phyloP scores from a whole-genome alignment of 2,888 invertebrate genomes.

The Linyphia triangularis region DNA sequence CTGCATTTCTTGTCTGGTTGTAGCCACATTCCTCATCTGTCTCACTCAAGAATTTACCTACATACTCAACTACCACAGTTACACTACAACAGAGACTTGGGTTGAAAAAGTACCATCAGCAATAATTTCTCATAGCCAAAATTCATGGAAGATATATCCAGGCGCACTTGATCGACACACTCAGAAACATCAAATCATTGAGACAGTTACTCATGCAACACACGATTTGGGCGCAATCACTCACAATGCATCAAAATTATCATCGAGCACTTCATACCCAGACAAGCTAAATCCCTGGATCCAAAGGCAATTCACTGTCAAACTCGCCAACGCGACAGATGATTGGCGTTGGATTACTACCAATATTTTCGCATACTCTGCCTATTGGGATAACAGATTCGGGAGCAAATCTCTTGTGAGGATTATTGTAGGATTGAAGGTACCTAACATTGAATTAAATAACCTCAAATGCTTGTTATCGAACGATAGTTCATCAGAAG shows the following conservation, averaged over 20 bases:
- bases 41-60: constrained; percentile 58
- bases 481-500: neutral
- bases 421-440: constrained; percentile 36
- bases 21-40: constrained; percentile 36
- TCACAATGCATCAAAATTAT: neutral
- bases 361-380: constrained; percentile 77
- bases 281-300: neutral
- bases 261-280: neutral
- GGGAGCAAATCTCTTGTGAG: constrained; percentile 42
- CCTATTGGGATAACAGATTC: constrained; percentile 77
- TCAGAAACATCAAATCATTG: too few relatives aligned
- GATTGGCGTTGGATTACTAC: constrained; percentile 77
- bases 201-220: too few relatives aligned
- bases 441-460: neutral
- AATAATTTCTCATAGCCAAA: neutral
- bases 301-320: too few relatives aligned
- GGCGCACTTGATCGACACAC: neutral
- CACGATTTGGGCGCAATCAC: neutral
- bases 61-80: constrained; percentile 41
- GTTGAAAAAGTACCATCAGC: neutral
- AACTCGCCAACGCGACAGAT: neutral
- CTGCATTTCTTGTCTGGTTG: constrained; percentile 21
- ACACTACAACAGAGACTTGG: constrained; percentile 1
- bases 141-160: neutral
- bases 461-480: constrained; percentile 39